A percentile compares a stretch with the other conserved stretches of the same genome.
These are phyloP conservation scores for Drosophila tropicalis DNA, from an alignment of 1,140 invertebrate species.

Conservation along the genomic window DNA sequence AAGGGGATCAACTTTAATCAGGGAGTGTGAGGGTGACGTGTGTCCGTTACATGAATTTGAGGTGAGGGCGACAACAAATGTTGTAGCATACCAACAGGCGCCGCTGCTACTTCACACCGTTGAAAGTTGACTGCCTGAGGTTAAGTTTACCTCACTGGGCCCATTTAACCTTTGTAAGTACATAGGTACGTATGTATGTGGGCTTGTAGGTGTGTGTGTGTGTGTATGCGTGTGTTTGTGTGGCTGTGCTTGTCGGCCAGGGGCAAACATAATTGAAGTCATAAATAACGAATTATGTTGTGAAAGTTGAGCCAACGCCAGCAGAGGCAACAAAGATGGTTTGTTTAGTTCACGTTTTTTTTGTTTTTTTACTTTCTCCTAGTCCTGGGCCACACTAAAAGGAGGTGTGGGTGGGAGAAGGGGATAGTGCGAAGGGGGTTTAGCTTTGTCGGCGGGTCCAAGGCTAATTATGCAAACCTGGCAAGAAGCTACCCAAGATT, in stretches of 20 bases:
- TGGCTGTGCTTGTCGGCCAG: conserved; percentile 41
- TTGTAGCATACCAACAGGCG: conserved; percentile 51
- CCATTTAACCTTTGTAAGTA: conserved; percentile 64
- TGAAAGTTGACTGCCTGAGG: conserved; percentile 39
- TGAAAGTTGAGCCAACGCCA: conserved; percentile 64
- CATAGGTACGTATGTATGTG: background rate
- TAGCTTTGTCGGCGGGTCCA: conserved; percentile 17
- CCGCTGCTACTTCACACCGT: conserved; percentile 33
- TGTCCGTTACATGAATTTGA: conserved; percentile 39
- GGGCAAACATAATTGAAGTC: conserved; percentile 79
- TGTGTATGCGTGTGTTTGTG: conserved; percentile 25
- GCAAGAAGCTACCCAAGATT: conserved; percentile 60
- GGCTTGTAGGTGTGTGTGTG: conserved; percentile 20
- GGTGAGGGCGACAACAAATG: conserved; percentile 63
- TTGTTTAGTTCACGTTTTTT: conserved; percentile 65
- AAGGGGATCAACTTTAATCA: background rate
- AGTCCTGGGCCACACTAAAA: conserved; percentile 46
- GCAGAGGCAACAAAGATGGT: conserved; percentile 29
- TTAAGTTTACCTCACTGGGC: conserved; percentile 65
- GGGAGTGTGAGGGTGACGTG: background rate
- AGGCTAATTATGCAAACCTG: conserved; percentile 73
- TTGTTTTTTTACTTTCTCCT: conserved; percentile 22
- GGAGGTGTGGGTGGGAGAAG: background rate
- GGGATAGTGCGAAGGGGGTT: background rate
- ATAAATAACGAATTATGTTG: conserved; percentile 81